Conservation (phyloP, 2,888 invertebrate genomes). For the Hybos culiciformis region DNA sequence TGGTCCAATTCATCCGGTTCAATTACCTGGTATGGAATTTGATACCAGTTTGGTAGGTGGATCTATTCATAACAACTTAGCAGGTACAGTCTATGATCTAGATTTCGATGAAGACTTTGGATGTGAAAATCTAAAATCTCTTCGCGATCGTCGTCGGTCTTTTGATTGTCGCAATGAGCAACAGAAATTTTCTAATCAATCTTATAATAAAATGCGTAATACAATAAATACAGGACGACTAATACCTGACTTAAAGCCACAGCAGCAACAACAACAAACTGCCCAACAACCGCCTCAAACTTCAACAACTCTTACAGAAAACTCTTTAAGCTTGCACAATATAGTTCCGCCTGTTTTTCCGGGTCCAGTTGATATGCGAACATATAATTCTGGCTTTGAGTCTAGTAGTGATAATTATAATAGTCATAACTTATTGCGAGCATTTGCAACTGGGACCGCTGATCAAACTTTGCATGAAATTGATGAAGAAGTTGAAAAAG, state of each 20-base stretch:
- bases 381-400: constrained; percentile 49
- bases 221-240: constrained; percentile 13
- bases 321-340: too few relatives aligned
- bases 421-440: constrained; percentile 46
- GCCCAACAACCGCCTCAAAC: constrained; percentile 12
- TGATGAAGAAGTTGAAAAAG: constrained; percentile 67
- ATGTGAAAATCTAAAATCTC: constrained; percentile 60
- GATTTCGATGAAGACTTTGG: constrained; percentile 75
- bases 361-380: constrained; percentile 82
- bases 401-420: constrained; percentile 43
- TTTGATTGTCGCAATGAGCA: constrained; percentile 43
- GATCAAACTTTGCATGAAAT: constrained; percentile 59
- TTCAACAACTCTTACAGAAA: constrained; percentile 29
- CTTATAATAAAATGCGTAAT: constrained; percentile 27
- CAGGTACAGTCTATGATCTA: constrained; percentile 77
- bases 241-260: constrained; percentile 37
- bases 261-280: constrained; percentile 32
- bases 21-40: constrained; percentile 32
- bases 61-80: constrained; percentile 63
- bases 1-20: constrained; percentile 25
- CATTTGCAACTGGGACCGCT: constrained; percentile 52
- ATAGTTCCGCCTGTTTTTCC: constrained; percentile 65
- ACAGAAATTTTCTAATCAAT: constrained; percentile 23
- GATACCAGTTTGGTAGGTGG: constrained; percentile 37
- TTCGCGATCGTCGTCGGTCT: constrained; percentile 67